These are phyloP conservation scores for Loriculus beryllinus DNA, from an alignment of 2,797 vertebrate species.

Conservation along the genomic window DNA sequence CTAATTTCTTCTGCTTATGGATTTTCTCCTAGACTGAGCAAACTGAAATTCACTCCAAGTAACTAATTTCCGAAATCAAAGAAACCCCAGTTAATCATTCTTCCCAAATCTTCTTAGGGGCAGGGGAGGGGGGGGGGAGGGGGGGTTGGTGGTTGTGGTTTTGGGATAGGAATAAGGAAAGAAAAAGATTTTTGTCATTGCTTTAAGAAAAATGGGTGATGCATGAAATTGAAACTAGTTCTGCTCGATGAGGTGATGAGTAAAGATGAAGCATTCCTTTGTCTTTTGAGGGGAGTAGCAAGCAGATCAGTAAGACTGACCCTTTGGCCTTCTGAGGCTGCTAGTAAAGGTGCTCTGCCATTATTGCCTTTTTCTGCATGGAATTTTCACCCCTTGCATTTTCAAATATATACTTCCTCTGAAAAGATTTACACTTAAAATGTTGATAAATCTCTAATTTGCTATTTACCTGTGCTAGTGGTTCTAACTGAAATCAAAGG, in stretches of 20 bases:
- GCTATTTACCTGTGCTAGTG: not conserved
- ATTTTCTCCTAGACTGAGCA: constrained; percentile 1
- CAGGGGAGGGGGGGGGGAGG: not conserved
- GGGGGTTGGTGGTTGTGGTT: no score
- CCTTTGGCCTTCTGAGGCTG: not conserved
- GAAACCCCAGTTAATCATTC: not conserved
- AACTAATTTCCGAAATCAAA: constrained; percentile 1
- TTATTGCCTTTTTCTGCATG: not conserved
- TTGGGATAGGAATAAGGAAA: rapidly evolving
- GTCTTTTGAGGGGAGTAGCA: not conserved
- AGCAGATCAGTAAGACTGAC: not conserved
- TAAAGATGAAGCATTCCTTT: not conserved
- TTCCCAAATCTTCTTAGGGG: not conserved
- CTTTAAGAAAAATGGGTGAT: constrained; percentile 20
- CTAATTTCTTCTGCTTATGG: not conserved
- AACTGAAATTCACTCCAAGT: not conserved
- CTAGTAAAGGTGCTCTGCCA: not conserved
- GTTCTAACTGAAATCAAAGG: not conserved
- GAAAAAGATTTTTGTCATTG: not conserved
- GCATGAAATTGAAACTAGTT: constrained; percentile 14
- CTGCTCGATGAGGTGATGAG: not conserved
- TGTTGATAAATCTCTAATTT: not conserved
- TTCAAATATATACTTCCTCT: not conserved
- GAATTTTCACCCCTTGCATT: not conserved
- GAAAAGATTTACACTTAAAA: not conserved